phyloP scores from a whole-genome alignment of 2,797 vertebrate species.

The Perodicticus potto region DNA sequence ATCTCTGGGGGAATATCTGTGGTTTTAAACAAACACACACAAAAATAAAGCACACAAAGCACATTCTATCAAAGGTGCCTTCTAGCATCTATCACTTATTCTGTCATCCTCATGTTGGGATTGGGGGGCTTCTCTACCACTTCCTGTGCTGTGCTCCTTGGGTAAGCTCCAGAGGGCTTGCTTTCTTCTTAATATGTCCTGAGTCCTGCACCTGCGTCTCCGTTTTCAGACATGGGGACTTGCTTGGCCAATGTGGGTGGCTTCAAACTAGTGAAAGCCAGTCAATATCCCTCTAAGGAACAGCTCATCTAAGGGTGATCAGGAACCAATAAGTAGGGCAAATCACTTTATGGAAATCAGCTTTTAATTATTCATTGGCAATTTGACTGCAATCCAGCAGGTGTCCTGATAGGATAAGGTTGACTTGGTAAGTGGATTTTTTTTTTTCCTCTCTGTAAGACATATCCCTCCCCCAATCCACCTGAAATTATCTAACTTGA shows the following conservation, averaged over 20 bases:
- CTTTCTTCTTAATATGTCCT: background rate
- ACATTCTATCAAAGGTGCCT: background rate
- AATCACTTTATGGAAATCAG: conserved; percentile 78
- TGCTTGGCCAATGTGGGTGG: background rate
- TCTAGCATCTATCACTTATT: background rate
- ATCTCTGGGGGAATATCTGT: background rate
- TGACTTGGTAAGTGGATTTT: conserved; percentile 64
- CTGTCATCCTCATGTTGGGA: fast-evolving
- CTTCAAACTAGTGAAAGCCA: background rate
- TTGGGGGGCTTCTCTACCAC: background rate
- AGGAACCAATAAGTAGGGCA: conserved; percentile 48
- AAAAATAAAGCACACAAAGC: background rate
- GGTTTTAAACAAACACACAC: background rate
- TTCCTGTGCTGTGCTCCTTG: background rate
- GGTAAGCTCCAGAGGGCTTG: background rate
- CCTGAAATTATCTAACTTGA: conserved; percentile 67
- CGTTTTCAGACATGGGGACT: background rate
- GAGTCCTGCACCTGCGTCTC: background rate
- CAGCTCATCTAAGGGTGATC: background rate
- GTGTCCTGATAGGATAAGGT: conserved; percentile 65
- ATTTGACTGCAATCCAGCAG: conserved; percentile 71
- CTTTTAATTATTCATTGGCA: conserved; percentile 80
- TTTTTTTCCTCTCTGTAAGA: conserved; percentile 45
- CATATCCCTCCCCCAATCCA: background rate
- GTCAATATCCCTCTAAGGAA: background rate